Conservation (phyloP, 2,797 vertebrate genomes). For the Sorex maritimensis region DNA sequence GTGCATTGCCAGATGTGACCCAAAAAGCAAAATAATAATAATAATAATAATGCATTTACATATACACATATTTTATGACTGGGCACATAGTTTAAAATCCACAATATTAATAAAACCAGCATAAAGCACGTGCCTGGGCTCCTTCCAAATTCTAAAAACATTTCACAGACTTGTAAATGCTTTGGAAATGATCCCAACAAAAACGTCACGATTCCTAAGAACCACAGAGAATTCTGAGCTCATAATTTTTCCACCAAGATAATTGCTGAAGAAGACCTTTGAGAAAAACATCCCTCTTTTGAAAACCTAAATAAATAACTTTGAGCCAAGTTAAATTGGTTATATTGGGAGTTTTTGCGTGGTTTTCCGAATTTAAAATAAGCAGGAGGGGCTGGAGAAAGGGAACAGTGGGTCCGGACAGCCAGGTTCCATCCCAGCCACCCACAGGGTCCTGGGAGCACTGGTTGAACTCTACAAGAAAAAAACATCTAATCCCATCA, state of each 20-base stretch:
- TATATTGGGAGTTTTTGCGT: background rate
- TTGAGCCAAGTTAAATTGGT: background rate
- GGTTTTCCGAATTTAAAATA: too few species aligned
- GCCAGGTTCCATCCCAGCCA: too few species aligned
- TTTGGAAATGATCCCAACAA: constrained; percentile 53
- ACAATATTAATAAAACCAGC: constrained; percentile 19
- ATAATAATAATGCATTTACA: too few species aligned
- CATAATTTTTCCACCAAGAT: background rate
- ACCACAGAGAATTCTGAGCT: constrained; percentile 16
- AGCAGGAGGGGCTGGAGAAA: too few species aligned
- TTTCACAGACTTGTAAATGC: constrained; percentile 38
- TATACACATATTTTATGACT: background rate
- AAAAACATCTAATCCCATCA: too few species aligned
- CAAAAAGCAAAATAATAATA: too few species aligned
- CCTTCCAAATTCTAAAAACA: constrained; percentile 45
- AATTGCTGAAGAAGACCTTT: constrained; percentile 27
- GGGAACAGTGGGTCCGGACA: too few species aligned
- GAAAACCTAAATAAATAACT: background rate
- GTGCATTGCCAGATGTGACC: too few species aligned
- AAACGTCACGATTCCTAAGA: constrained; percentile 50
- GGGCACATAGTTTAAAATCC: background rate
- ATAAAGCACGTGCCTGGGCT: background rate
- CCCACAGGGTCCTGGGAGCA: too few species aligned
- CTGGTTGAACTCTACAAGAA: too few species aligned
- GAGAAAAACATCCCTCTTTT: background rate